Evolutionary conservation across 2,797 vertebrate genomes (phyloP).

Genomic region (Mormyrus hasselquistii): DNA sequence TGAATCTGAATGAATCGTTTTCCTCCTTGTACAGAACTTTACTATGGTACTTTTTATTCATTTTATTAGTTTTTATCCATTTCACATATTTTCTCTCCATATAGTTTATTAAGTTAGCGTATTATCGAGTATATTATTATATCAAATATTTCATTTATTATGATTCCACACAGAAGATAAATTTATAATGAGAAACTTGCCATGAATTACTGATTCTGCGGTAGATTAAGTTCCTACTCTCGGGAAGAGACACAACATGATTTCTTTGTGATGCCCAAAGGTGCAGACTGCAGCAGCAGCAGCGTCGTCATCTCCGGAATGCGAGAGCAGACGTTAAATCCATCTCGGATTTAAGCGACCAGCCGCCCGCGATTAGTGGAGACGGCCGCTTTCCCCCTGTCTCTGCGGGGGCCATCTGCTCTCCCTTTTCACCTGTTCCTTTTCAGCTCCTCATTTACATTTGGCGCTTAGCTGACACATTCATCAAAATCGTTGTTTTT

Average conservation of each 20-base stretch:
- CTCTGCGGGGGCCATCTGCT: not conserved
- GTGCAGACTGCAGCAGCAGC: not conserved
- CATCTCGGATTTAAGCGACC: not conserved
- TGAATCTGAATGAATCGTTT: not conserved
- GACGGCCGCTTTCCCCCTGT: not conserved
- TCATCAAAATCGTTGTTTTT: not conserved
- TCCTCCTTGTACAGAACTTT: not conserved
- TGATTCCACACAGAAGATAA: not conserved
- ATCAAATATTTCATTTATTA: constrained; percentile 12
- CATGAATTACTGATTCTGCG: not conserved
- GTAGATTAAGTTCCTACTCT: constrained; percentile 5
- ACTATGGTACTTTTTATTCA: not conserved
- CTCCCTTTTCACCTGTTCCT: not conserved
- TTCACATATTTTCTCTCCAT: not conserved
- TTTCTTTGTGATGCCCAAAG: not conserved
- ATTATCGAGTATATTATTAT: constrained; percentile 4
- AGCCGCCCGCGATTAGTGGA: not conserved
- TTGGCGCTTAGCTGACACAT: not conserved
- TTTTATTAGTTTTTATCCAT: not conserved
- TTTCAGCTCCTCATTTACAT: not conserved
- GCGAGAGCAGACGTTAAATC: not conserved
- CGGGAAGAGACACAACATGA: not conserved
- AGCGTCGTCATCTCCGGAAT: not conserved
- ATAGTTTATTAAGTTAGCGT: not conserved
- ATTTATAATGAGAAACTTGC: constrained; percentile 8